Conservation (phyloP, 2,797 vertebrate genomes). For the Sebastes reedi region DNA sequence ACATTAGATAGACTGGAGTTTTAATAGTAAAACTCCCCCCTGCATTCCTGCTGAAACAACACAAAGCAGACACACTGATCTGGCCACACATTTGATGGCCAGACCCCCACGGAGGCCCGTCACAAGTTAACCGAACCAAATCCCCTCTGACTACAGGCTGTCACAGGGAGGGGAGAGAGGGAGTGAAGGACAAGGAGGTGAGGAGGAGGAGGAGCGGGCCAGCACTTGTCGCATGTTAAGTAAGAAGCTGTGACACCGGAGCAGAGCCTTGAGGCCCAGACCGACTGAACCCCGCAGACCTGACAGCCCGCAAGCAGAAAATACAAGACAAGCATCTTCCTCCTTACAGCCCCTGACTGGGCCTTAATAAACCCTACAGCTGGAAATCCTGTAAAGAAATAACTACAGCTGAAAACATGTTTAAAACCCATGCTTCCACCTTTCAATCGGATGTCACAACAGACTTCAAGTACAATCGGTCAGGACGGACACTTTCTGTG, state of each 20-base stretch:
- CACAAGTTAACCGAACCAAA: slow-evolving; percentile 11
- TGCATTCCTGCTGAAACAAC: slow-evolving; percentile 26
- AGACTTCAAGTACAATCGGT: background rate
- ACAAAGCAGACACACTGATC: slow-evolving; percentile 21
- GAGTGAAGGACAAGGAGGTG: slow-evolving; percentile 16
- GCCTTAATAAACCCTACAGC: background rate
- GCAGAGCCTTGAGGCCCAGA: slow-evolving; percentile 13
- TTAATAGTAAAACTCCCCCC: slow-evolving; percentile 7
- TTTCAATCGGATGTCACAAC: background rate
- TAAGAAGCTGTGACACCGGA: slow-evolving; percentile 42
- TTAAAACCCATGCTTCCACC: background rate
- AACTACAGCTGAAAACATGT: background rate
- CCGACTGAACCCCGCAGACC: slow-evolving; percentile 31
- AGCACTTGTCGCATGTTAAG: slow-evolving; percentile 44
- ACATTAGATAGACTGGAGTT: background rate
- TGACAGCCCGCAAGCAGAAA: slow-evolving; percentile 30
- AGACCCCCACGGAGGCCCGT: slow-evolving; percentile 35
- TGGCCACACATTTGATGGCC: slow-evolving; percentile 21
- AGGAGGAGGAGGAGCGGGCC: slow-evolving; percentile 6
- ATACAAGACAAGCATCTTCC: slow-evolving; percentile 27
- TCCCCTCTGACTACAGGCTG: slow-evolving; percentile 16
- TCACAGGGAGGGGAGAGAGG: slow-evolving; percentile 9
- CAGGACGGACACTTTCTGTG: background rate
- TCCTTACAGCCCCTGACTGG: background rate
- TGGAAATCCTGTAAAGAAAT: background rate